Evolutionary conservation across 2,888 invertebrate genomes (phyloP).

Genomic region (Amphipyra tragopoginis): DNA sequence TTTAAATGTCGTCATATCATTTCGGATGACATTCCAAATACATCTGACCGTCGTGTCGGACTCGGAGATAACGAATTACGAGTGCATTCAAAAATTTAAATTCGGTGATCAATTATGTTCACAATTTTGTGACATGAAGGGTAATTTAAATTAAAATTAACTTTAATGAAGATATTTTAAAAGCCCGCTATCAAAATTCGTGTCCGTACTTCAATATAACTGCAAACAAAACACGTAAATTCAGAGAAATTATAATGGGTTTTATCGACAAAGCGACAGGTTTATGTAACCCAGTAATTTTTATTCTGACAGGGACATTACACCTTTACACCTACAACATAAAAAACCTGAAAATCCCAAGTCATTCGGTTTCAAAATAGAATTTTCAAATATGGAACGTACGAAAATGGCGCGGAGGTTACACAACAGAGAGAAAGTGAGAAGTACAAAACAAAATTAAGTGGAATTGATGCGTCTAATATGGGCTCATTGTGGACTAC

Average conservation of each 20-base stretch:
- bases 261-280: no score
- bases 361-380: slow-evolving; percentile 39
- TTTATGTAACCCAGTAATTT: background rate
- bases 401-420: slow-evolving; percentile 55
- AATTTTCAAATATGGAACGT: slow-evolving; percentile 63
- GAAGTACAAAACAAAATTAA: slow-evolving; percentile 68
- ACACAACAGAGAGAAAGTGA: slow-evolving; percentile 67
- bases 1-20: slow-evolving; percentile 51
- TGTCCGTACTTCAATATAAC: no score
- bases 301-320: background rate
- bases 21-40: slow-evolving; percentile 48
- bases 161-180: background rate
- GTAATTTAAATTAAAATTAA: background rate
- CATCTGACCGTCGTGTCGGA: background rate
- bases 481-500: slow-evolving; percentile 64
- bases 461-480: slow-evolving; percentile 71
- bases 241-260: no score
- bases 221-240: no score
- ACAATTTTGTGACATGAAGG: background rate
- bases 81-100: no score
- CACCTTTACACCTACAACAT: slow-evolving; percentile 1
- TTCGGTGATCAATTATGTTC: no score
- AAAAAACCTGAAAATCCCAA: slow-evolving; percentile 2
- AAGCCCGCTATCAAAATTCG: background rate
- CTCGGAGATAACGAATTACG: no score